These are phyloP conservation scores for Rhamnusium bicolor DNA, from an alignment of 2,888 invertebrate species.

Conservation along the genomic window DNA sequence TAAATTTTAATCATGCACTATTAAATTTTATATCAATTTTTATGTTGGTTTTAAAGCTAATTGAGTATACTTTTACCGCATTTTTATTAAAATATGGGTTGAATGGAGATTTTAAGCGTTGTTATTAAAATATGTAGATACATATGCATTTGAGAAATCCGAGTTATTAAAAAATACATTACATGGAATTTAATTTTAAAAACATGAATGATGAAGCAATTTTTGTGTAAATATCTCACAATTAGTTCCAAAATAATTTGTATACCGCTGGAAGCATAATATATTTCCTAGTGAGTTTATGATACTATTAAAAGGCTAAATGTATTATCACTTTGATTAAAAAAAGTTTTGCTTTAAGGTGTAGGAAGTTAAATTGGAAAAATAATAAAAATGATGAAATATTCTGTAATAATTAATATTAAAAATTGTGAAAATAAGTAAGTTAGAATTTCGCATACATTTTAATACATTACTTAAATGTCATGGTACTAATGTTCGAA, in stretches of 20 bases:
- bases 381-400: neutral
- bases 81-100: neutral
- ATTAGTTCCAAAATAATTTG: slow-evolving; percentile 12
- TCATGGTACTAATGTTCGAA: no score
- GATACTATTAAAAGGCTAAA: slow-evolving; percentile 12
- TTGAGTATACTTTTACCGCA: neutral
- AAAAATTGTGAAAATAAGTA: no score
- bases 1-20: neutral
- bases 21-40: neutral
- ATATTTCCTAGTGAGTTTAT: neutral
- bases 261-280: neutral
- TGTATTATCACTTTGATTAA: slow-evolving; percentile 13
- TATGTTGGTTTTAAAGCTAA: neutral
- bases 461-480: no score
- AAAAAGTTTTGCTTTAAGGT: neutral
- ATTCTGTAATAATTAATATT: neutral
- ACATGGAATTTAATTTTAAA: neutral
- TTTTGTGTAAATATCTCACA: neutral
- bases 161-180: neutral
- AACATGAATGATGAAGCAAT: neutral
- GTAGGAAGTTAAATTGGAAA: slow-evolving; percentile 3
- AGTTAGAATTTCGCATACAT: no score
- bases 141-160: neutral
- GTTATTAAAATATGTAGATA: neutral
- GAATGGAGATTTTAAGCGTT: neutral